Evolutionary conservation across 2,113 vertebrate genomes (phyloP).

Genomic region (Cinclus cinclus): DNA sequence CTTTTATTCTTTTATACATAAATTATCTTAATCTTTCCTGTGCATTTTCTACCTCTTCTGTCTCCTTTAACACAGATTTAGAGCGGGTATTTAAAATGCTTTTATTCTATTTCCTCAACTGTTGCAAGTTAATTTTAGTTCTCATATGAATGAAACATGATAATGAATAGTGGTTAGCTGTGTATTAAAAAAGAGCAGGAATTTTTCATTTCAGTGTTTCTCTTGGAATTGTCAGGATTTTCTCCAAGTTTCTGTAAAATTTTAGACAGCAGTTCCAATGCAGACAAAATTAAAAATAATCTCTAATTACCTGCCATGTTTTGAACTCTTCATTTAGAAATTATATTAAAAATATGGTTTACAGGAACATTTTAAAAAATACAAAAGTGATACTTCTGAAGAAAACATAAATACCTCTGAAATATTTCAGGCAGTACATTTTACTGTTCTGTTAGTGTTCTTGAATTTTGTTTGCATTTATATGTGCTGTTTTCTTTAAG

Average conservation of each 20-base stretch:
- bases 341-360: not conserved
- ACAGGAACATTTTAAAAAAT: not conserved
- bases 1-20: constrained; percentile 21
- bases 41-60: not conserved
- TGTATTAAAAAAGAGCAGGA: not conserved
- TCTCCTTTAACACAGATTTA: constrained; percentile 15
- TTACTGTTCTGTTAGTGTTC: not conserved
- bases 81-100: not conserved
- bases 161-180: not conserved
- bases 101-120: constrained; percentile 25
- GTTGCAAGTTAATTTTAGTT: not conserved
- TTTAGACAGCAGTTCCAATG: not conserved
- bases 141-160: not conserved
- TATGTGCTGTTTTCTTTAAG: not conserved
- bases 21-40: constrained; percentile 13
- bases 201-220: not conserved
- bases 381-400: not conserved
- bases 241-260: not conserved
- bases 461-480: not conserved
- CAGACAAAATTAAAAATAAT: not conserved
- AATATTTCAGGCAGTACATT: not conserved
- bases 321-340: not conserved
- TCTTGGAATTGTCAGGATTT: not conserved
- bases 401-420: not conserved
- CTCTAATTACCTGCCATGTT: not conserved